Base-by-base conservation (phyloP, 2,113 vertebrate genomes). In the Rafetus swinhoei region DNA sequence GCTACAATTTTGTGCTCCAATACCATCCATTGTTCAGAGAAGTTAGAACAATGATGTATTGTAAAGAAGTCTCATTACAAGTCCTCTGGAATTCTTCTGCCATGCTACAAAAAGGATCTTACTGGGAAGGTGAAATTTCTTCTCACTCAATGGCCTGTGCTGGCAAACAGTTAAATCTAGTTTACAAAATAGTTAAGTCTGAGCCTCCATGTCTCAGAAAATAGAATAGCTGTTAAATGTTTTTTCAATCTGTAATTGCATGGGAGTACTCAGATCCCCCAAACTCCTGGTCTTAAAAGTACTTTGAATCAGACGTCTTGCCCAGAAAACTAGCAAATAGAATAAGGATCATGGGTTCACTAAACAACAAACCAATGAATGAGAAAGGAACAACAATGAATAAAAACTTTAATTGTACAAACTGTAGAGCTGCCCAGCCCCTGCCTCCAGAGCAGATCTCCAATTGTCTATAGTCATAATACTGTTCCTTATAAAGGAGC, bases 231-330 rank as follows among this genome's bases (percentile, higher is more conserved):
- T 9, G 24, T 39, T 54, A 16, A 60, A 56, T 69, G 39, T 9
- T 83, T 88, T 60, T 50, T 45, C 9, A 86, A 14, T 1, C 25
- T 1, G 12, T 88, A 60, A 35, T 16, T 0, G 0, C 25, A 25
- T 60, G 35, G 65, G 29, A 86, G n/a, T 11, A 86, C n/a, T 12
- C 27, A 60, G 57, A 12, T 9, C 32, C 8, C 52, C 25, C 59
- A 79, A 55, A 9, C 1, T 74, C 14, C 35, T 86, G 50, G 54
- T 59, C 13, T 0, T 79, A 76, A 0, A 9, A 27, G 32, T 24
- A 27, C 54, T 82, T 29, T 6, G 50, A 45, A 2, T 0, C 1
- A 21, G 13, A 24, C 18, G 21, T 53, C 77, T 0, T 6, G 0
- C 3, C 6, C 27, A 35, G 35, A 53, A 82, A 60, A 76, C 7